Evolutionary conservation across 2,888 invertebrate species (phyloP), one percentile per base, ranked within the genome.

Genomic region (Argyresthia albistria): DNA sequence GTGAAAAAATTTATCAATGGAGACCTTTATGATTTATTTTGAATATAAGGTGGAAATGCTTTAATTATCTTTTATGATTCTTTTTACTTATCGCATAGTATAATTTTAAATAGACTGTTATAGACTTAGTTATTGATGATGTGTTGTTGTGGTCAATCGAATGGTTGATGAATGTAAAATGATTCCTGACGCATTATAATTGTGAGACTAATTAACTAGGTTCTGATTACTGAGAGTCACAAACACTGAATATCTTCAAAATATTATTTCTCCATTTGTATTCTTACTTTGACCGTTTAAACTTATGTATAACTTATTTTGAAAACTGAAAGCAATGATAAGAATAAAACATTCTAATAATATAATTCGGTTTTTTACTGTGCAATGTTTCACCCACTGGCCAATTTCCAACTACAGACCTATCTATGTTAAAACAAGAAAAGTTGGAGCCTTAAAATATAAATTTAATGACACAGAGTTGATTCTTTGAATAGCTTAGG

Each of bases 101-200:
- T 84, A 81, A 82, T 84, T 87, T 80, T 80, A 77, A 80, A 87
- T 81, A 84, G 87, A 87, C 87, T 87, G 87, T 87, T 87, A 87
- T 86, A 87, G 80, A 77, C 83, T 84, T 82, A 86, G 78, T 81
- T 81, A 69, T 70, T 63, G 74, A 70, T 66, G 70, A 69, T 60
- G 63, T 61, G 77, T 79, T 74, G 67, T 66, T 68, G 68, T 69
- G 73, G 70, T 71, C 63, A 64, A 66, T 65, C 64, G 61, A 60
- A 66, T 54, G 48, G 50, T 60, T 67, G 69, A 50, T 52, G 51
- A 51, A 35, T 55, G 55, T 43, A 36, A n/a, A 53, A 51, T 53
- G 43, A 54, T 53, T 50, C 35, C 42, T 45, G 14, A 16, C 12
- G n/a, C 25, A 10, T 25, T 25, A 25, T 25, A n/a, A 47, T 15